Base-by-base conservation (phyloP, 2,888 invertebrate species). In the Philaethria dido region DNA sequence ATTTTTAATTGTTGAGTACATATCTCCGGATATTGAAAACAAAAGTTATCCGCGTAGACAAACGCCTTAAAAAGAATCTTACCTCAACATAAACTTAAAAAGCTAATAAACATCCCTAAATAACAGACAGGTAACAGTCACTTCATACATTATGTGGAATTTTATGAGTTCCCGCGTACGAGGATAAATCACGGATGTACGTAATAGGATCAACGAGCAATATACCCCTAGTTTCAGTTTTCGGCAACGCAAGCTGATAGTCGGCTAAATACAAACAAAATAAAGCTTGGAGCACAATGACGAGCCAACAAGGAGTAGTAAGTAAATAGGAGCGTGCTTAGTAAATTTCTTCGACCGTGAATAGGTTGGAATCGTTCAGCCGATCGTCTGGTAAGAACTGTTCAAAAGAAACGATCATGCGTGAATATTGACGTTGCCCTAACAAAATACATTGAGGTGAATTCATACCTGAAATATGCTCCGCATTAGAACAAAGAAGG, bases 381-480 rank as follows among this genome's bases (percentile, higher is more conserved):
- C 74, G 71, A 74, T 74, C 72, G 72, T 73, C 72, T 73, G 62
- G 69, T 70, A 72, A 73, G 75, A 75, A 74, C 70, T 75, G 73
- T 69, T 76, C 74, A 77, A 78, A 79, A 79, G 75, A 70, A 69
- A 78, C 72, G 71, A 72, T 74, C 77, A 79, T 74, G 77, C 79
- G 76, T 80, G 77, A 79, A 77, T 77, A 75, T 78, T 77, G 77
- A 76, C 75, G 72, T 73, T 73, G 71, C 71, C 72, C 68, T 68
- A 72, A 66, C 67, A 73, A 73, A 70, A 71, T 64, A 72, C 61
- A 57, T 65, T 59, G 64, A 73, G 67, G 63, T 64, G 59, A 64
- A 69, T 64, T 71, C 62, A 69, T 68, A 61, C 54, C 55, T 62
- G 60, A 69, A 59, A 69, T 63, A 57, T 65, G 64, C 57, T 29